A percentile compares a stretch with the other conserved stretches of the same genome.
Conservation (phyloP, 2,888 invertebrate species). For the Neoscelio sp. region DNA sequence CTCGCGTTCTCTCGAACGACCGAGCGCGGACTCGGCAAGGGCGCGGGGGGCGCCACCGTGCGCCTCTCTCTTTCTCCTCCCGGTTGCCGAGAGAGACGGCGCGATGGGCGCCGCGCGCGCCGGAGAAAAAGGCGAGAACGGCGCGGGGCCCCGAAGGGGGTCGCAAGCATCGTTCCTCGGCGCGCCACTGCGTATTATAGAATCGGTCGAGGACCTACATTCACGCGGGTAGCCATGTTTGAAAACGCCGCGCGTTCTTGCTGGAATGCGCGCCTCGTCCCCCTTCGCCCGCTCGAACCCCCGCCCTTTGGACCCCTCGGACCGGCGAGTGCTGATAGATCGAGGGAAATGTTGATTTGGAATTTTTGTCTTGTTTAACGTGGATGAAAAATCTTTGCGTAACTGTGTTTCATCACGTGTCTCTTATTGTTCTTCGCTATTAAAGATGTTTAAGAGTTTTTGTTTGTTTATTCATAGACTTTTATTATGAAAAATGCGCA, state of each 20-base stretch:
- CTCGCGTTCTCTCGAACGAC: too few relatives aligned
- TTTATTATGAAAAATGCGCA: too few relatives aligned
- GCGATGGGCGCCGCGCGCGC: constrained; percentile 53
- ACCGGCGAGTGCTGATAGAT: constrained; percentile 61
- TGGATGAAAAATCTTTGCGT: too few relatives aligned
- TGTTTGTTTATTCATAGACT: too few relatives aligned
- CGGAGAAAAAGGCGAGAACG: constrained; percentile 57
- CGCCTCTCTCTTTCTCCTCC: constrained; percentile 49
- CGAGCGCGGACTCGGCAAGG: constrained; percentile 52
- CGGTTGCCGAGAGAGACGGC: constrained; percentile 53
- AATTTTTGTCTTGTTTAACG: too few relatives aligned
- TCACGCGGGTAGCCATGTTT: constrained; percentile 81
- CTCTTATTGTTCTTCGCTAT: too few relatives aligned
- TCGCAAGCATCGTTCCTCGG: constrained; percentile 64
- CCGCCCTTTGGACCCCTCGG: constrained; percentile 42
- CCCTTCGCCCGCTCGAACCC: constrained; percentile 53
- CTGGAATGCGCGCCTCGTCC: constrained; percentile 79
- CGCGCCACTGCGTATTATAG: constrained; percentile 73
- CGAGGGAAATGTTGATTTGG: constrained; percentile 6
- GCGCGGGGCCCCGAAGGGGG: constrained; percentile 69
- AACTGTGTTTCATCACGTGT: too few relatives aligned
- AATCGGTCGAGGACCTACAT: constrained; percentile 83
- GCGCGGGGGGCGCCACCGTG: constrained; percentile 46
- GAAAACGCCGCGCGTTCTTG: constrained; percentile 79
- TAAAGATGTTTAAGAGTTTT: too few relatives aligned